These are phyloP conservation scores for Xenopus borealis DNA, from an alignment of 2,113 vertebrate species.

Conservation along the genomic window DNA sequence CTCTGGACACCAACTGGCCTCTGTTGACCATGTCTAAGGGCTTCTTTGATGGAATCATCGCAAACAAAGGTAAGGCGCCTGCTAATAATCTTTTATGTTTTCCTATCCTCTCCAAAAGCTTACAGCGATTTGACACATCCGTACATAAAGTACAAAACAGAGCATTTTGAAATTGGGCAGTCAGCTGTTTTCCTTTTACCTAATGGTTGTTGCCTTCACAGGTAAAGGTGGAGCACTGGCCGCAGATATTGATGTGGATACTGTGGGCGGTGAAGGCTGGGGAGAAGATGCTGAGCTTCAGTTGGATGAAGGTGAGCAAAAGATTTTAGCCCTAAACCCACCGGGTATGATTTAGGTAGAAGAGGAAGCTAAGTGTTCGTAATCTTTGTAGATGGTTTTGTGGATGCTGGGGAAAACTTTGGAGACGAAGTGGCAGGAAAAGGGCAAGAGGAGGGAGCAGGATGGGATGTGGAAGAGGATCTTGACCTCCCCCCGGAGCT, in stretches of 20 bases:
- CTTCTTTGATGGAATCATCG: slow-evolving; percentile 91
- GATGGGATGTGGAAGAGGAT: slow-evolving; percentile 97
- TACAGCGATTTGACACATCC: too few species aligned
- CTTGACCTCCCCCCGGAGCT: slow-evolving; percentile 94
- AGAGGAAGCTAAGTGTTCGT: not conserved
- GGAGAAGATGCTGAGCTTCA: slow-evolving; percentile 92
- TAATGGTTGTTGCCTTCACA: slow-evolving; percentile 18
- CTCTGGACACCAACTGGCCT: slow-evolving; percentile 96
- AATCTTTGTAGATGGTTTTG: slow-evolving; percentile 79
- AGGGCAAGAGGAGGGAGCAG: slow-evolving; percentile 87
- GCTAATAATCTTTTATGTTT: too few species aligned
- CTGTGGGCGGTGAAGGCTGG: slow-evolving; percentile 86
- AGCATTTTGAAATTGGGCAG: too few species aligned
- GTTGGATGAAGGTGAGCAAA: slow-evolving; percentile 82
- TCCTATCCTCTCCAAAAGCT: too few species aligned
- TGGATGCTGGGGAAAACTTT: slow-evolving; percentile 86
- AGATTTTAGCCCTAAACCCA: not conserved
- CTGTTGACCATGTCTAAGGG: slow-evolving; percentile 92
- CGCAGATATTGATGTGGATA: slow-evolving; percentile 87
- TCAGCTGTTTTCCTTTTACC: too few species aligned
- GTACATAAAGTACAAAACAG: too few species aligned
- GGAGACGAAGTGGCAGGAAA: slow-evolving; percentile 76
- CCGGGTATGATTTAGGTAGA: too few species aligned
- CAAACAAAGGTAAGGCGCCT: slow-evolving; percentile 76
- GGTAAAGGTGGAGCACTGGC: slow-evolving; percentile 86